These are phyloP conservation scores for Lepeophtheirus salmonis DNA, from an alignment of 1,140 invertebrate species.

Conservation along the genomic window DNA sequence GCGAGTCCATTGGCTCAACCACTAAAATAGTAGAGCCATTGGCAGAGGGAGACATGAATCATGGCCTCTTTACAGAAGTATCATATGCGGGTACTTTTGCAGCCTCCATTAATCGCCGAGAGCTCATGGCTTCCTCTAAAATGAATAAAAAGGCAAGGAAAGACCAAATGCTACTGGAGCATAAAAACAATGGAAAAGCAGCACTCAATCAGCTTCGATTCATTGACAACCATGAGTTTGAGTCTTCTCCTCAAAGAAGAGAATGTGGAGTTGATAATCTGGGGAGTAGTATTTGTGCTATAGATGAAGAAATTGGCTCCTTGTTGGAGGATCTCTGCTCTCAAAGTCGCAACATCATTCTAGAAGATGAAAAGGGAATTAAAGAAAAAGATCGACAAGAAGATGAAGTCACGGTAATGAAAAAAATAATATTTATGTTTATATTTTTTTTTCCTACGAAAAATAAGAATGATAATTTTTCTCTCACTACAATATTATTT, in stretches of 20 bases:
- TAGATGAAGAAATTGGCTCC: background rate
- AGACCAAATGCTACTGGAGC: conserved; percentile 13
- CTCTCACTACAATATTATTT: too few species aligned
- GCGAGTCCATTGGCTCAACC: too few species aligned
- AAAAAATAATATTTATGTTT: too few species aligned
- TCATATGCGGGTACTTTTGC: conserved; percentile 2
- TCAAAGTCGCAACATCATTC: background rate
- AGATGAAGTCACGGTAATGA: background rate
- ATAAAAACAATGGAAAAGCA: conserved; percentile 8
- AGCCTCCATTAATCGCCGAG: background rate
- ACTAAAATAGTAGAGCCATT: too few species aligned
- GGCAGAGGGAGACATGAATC: conserved; percentile 4
- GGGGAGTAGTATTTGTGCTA: too few species aligned
- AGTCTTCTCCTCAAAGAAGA: background rate
- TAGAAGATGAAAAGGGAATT: background rate
- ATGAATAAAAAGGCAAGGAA: conserved; percentile 6
- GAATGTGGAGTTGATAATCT: too few species aligned
- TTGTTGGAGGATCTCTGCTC: background rate
- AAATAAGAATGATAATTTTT: too few species aligned
- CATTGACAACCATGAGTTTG: too few species aligned
- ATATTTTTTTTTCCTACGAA: too few species aligned
- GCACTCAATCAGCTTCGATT: background rate
- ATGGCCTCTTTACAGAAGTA: conserved; percentile 12
- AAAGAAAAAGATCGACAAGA: background rate
- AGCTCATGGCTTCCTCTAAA: background rate